A percentile compares a stretch with the other conserved stretches of the same genome.
phyloP scores from a whole-genome alignment of 1,140 invertebrate species.

The Microplitis demolitor region DNA sequence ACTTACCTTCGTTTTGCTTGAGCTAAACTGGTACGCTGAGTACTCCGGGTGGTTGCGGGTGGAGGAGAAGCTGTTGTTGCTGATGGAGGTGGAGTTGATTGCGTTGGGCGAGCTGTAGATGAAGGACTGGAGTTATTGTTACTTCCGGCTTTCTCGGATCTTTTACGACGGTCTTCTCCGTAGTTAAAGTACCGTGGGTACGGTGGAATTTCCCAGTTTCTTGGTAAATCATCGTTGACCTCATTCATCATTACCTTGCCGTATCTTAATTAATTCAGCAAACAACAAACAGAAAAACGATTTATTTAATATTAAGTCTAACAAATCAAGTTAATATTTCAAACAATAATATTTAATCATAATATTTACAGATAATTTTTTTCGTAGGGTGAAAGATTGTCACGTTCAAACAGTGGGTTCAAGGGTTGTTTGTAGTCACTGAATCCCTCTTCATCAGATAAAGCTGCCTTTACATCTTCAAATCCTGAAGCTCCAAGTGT shows the following conservation, averaged over 20 bases:
- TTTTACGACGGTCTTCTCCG: slow-evolving; percentile 42
- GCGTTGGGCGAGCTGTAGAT: background rate
- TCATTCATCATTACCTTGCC: slow-evolving; percentile 45
- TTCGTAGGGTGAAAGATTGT: slow-evolving; percentile 34
- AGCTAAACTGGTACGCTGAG: slow-evolving; percentile 20
- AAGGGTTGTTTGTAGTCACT: slow-evolving; percentile 27
- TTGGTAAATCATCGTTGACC: slow-evolving; percentile 38
- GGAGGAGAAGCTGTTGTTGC: slow-evolving; percentile 24
- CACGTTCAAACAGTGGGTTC: slow-evolving; percentile 35
- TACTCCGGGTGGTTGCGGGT: slow-evolving; percentile 6
- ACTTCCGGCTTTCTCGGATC: slow-evolving; percentile 37
- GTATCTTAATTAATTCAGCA: slow-evolving; percentile 35
- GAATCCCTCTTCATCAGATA: slow-evolving; percentile 34
- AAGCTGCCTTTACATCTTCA: slow-evolving; percentile 37
- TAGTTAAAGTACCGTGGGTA: slow-evolving; percentile 39
- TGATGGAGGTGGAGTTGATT: slow-evolving; percentile 30
- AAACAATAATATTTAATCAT: background rate
- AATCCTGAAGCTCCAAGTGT: slow-evolving; percentile 39
- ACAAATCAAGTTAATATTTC: background rate
- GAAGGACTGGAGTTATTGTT: background rate
- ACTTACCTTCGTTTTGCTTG: slow-evolving; percentile 48
- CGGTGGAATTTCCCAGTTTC: slow-evolving; percentile 38
- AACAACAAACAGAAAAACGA: background rate
- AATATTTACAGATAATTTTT: slow-evolving; percentile 48
- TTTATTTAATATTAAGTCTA: background rate